Conservation (phyloP, 2,797 vertebrate species). For the Trachurus trachurus region DNA sequence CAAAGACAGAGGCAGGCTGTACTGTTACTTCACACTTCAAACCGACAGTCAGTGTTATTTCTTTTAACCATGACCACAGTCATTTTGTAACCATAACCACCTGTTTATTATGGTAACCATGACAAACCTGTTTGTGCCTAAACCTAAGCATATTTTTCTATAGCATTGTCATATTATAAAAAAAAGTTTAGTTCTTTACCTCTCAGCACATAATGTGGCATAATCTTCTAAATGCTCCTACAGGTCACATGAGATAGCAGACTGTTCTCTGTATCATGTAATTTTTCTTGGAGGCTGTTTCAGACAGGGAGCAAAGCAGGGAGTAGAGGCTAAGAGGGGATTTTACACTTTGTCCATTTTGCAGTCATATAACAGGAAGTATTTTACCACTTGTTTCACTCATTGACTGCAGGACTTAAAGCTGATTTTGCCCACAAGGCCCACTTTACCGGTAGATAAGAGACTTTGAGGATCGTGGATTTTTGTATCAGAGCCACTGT, state of each 20-base stretch:
- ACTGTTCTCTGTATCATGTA: background rate
- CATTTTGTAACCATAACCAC: background rate
- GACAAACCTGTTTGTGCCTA: background rate
- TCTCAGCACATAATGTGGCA: background rate
- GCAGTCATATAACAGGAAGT: background rate
- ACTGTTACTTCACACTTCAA: background rate
- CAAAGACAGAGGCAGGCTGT: too few relatives aligned
- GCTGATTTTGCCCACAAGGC: background rate
- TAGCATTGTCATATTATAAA: background rate
- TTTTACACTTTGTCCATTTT: conserved; percentile 7
- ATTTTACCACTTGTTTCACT: conserved; percentile 18
- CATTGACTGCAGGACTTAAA: background rate
- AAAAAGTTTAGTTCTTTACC: background rate
- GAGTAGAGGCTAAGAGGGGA: background rate
- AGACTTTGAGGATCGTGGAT: conserved; percentile 1
- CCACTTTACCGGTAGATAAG: background rate
- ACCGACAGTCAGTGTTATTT: background rate
- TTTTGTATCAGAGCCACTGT: background rate
- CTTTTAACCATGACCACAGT: background rate
- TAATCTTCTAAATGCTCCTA: background rate
- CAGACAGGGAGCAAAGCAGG: background rate
- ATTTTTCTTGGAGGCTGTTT: conserved; percentile 9
- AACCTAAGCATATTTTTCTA: background rate
- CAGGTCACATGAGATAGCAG: background rate
- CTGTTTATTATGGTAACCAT: background rate